phyloP scores from a whole-genome alignment of 2,888 invertebrate species.

The Hermaeophaga mercurialis region DNA sequence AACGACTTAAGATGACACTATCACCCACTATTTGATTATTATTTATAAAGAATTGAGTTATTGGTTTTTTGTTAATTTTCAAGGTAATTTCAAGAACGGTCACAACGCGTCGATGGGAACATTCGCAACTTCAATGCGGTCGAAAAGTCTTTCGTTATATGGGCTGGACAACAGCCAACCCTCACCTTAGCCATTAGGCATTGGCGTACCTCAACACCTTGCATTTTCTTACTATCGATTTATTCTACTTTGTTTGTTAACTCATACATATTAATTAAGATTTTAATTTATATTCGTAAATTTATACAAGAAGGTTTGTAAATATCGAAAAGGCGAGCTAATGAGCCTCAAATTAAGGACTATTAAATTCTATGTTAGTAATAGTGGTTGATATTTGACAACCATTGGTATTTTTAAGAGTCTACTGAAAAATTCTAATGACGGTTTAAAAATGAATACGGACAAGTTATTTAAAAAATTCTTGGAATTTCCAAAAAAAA shows the following conservation, averaged over 20 bases:
- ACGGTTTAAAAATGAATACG: too few relatives aligned
- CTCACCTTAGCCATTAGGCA: constrained; percentile 30
- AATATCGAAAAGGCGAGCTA: too few relatives aligned
- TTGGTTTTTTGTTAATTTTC: constrained; percentile 1
- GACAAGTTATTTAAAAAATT: too few relatives aligned
- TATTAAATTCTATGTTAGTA: too few relatives aligned
- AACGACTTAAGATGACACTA: constrained; percentile 8
- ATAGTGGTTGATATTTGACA: too few relatives aligned
- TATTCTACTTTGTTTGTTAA: neutral
- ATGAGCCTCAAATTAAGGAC: too few relatives aligned
- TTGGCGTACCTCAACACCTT: constrained; percentile 20
- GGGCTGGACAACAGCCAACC: constrained; percentile 45
- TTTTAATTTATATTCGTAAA: neutral
- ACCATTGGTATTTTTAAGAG: too few relatives aligned
- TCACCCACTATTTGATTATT: neutral
- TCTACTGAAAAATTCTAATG: too few relatives aligned
- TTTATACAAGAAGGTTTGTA: neutral
- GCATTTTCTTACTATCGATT: constrained; percentile 10
- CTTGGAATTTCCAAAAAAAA: too few relatives aligned
- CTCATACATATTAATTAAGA: constrained; percentile 22
- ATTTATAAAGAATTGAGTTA: neutral
- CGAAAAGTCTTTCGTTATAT: constrained; percentile 42
- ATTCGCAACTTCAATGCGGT: constrained; percentile 47
- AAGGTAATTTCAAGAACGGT: constrained; percentile 20
- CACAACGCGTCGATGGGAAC: constrained; percentile 38